A percentile compares a stretch with the other conserved stretches of the same genome.
Evolutionary conservation across 2,797 vertebrate species (phyloP).

Genomic region (Rhinella marina): DNA sequence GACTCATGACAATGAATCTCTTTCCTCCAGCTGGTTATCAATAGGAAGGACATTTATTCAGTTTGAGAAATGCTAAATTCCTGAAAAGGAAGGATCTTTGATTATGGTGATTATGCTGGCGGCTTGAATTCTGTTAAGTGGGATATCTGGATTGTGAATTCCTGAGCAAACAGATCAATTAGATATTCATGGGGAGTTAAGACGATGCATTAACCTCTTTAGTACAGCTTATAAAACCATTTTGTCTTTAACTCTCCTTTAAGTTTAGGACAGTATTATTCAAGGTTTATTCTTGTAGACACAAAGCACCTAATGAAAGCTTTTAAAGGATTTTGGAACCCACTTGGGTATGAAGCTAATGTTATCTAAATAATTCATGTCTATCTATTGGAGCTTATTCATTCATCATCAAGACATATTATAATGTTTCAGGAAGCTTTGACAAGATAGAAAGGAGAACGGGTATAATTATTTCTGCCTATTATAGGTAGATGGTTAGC

Average conservation of each 20-base stretch:
- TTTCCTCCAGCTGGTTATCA: background rate
- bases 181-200: background rate
- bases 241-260: constrained; percentile 25
- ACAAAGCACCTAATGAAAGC: constrained; percentile 42
- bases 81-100: background rate
- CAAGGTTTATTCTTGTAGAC: constrained; percentile 43
- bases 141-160: background rate
- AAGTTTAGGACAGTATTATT: constrained; percentile 23
- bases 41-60: background rate
- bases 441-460: constrained; percentile 10
- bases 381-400: constrained; percentile 47
- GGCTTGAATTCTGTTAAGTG: background rate
- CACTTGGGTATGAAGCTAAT: constrained; percentile 47
- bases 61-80: background rate
- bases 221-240: constrained; percentile 22
- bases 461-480: constrained; percentile 25
- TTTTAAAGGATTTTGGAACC: constrained; percentile 50
- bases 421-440: constrained; percentile 41
- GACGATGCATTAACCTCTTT: background rate
- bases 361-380: constrained; percentile 57
- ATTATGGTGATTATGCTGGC: too few species aligned
- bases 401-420: constrained; percentile 53
- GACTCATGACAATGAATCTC: background rate
- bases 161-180: constrained; percentile 27
- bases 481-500: constrained; percentile 18